Percentiles rank a stretch among this genome's conserved stretches.
Evolutionary conservation across 1,140 invertebrate genomes (phyloP).

Genomic region (Drosophila virilis): DNA sequence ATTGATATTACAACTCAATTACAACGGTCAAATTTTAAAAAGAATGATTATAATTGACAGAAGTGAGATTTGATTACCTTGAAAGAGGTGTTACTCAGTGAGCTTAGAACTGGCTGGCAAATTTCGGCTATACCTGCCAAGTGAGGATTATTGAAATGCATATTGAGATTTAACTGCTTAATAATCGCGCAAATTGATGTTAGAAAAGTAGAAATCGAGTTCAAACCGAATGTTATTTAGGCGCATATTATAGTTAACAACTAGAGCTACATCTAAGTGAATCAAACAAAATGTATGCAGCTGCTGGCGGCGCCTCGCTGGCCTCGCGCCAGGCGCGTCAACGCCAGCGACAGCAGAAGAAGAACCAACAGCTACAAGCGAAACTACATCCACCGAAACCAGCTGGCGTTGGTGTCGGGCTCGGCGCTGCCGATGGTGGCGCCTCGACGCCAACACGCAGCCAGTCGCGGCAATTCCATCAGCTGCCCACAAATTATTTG

Average conservation of each 20-base stretch:
- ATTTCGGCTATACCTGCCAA: slow-evolving; percentile 1
- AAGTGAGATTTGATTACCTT: not conserved
- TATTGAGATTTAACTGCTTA: slow-evolving; percentile 13
- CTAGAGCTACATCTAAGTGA: slow-evolving; percentile 39
- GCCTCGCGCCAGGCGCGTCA: slow-evolving; percentile 88
- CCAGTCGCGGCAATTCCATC: slow-evolving; percentile 86
- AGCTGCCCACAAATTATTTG: slow-evolving; percentile 84
- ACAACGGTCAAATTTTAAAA: no score
- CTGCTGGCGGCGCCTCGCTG: slow-evolving; percentile 89
- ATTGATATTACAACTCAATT: no score
- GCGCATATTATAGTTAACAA: slow-evolving; percentile 48
- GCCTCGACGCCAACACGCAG: slow-evolving; percentile 79
- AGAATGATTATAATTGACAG: no score
- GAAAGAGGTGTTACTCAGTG: slow-evolving; percentile 3
- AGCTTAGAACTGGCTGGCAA: slow-evolving; percentile 4
- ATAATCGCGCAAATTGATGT: slow-evolving; percentile 1
- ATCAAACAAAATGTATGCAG: slow-evolving; percentile 88
- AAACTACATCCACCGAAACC: slow-evolving; percentile 85
- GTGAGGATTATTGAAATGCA: slow-evolving; percentile 15
- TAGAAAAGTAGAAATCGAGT: slow-evolving; percentile 13
- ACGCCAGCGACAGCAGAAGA: slow-evolving; percentile 84
- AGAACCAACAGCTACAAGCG: slow-evolving; percentile 85
- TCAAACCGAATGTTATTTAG: slow-evolving; percentile 54
- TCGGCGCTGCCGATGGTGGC: slow-evolving; percentile 65
- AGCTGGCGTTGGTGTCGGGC: slow-evolving; percentile 50